A percentile compares a stretch with the other conserved stretches of the same genome.
These are phyloP conservation scores for Labeo rohita DNA, from an alignment of 2,113 vertebrate genomes.

Conservation along the genomic window DNA sequence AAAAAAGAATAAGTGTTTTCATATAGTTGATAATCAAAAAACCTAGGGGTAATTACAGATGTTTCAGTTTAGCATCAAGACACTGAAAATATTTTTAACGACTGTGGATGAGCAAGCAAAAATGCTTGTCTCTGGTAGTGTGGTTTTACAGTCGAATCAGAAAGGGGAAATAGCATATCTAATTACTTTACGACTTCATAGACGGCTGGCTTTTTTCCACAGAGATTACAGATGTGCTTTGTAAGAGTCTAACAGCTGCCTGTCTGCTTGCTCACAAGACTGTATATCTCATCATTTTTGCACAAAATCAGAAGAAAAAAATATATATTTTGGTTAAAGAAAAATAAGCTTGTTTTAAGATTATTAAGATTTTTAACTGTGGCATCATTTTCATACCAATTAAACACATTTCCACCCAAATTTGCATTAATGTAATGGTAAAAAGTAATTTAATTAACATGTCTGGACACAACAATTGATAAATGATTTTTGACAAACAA, in stretches of 20 bases:
- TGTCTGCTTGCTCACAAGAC: not conserved
- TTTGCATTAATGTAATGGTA: not conserved
- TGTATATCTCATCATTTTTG: not conserved
- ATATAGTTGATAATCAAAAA: not conserved
- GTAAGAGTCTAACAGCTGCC: not conserved
- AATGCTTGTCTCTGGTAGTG: not conserved
- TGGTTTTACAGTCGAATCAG: not conserved
- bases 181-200: not conserved
- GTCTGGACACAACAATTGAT: not conserved
- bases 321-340: too few relatives aligned
- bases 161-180: constrained; percentile 25
- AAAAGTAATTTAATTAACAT: not conserved
- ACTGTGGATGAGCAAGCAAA: not conserved
- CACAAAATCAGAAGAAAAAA: not conserved
- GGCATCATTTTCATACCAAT: not conserved
- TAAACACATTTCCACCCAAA: not conserved
- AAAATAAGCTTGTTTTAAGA: not conserved
- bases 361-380: not conserved
- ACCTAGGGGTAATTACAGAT: not conserved
- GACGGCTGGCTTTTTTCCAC: not conserved
- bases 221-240: not conserved
- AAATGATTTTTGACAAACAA: too few relatives aligned
- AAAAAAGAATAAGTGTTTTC: not conserved
- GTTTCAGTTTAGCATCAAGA: not conserved
- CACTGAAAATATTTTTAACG: not conserved